Percentiles rank a stretch among this genome's conserved stretches.
Conservation (phyloP, 2,888 invertebrate species). For the Troides helena region DNA sequence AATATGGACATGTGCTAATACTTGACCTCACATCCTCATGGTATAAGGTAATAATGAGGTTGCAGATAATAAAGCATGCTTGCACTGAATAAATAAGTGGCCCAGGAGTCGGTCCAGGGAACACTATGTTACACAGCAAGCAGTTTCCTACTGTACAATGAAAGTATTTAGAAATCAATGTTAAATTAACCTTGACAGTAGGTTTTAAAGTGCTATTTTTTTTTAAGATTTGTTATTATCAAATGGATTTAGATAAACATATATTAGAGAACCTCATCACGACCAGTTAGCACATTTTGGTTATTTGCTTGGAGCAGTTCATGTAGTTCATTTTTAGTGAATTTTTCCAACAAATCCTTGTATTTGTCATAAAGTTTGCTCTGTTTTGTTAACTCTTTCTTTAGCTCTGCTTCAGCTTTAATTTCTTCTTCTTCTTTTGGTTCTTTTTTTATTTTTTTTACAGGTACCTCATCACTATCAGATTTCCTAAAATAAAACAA, state of each 20-base stretch:
- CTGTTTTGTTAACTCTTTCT: constrained; percentile 85
- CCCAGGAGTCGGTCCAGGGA: no score
- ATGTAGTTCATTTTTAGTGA: constrained; percentile 82
- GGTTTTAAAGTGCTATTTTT: no score
- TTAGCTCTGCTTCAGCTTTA: constrained; percentile 73
- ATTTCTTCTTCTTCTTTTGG: constrained; percentile 76
- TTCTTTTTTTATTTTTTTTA: constrained; percentile 86
- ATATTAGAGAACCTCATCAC: constrained; percentile 77
- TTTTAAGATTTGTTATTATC: background rate
- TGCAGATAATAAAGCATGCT: no score
- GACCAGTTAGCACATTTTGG: constrained; percentile 84
- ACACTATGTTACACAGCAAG: no score
- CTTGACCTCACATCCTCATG: no score
- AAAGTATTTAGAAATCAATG: no score
- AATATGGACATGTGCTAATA: no score
- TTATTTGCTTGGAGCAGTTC: constrained; percentile 85
- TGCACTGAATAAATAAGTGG: no score
- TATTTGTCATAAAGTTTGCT: constrained; percentile 79
- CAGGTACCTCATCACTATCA: constrained; percentile 77
- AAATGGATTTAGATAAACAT: background rate
- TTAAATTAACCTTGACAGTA: no score
- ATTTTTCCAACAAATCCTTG: constrained; percentile 55
- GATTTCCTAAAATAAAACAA: constrained; percentile 46
- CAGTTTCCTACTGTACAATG: no score
- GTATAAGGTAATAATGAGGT: no score